Evolutionary conservation across 2,797 vertebrate genomes (phyloP), one percentile per base, ranked within the genome.

Genomic region (Buphagus erythrorhynchus): DNA sequence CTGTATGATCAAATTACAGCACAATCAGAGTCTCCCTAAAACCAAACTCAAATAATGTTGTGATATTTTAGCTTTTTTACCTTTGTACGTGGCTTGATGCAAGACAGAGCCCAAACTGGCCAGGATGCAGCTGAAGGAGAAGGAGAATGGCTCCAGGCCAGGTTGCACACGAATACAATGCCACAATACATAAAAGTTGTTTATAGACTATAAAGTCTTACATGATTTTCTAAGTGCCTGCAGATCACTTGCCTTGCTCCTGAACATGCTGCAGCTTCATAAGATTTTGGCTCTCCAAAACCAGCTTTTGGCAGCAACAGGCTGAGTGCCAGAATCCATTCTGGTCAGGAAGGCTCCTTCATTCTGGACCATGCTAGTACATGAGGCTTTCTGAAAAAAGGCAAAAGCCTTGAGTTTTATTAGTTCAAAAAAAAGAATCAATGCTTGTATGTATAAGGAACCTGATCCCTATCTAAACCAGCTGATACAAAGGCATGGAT

Each of bases 351-450:
- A 86, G 42, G 78, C 35, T 78, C 73, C 84, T 5, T 91, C 78
- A 68, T 96, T 92, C 24, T 93, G 40, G 1, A 80, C 21, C 26
- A 93, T 42, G 25, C 86, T 79, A 13, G 93, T 94, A 54, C 80
- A 82, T 16, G 92, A 95, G 0, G 74, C 90, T 28, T 97, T 81
- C 98, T 98, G 88, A 61, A 95, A 54, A 51, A 31, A 52, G n/a
- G 25, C 21, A 65, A 51, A 85, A 73, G 7, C 2, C 1, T 7
- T 55, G 40, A 15, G 14, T 61, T 66, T 69, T 75, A 38, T n/a
- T 57, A 52, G 18, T 38, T 63, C 2, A 45, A 40, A 48, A 55
- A 58, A 48, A 51, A 24, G 6, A 45, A 46, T 11, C 26, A 16
- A 7, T 4, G 18, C 18, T 38, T 38, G 10, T 11, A 11, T 52